phyloP scores from a whole-genome alignment of 2,888 invertebrate genomes.

The Drosophila ustulata region DNA sequence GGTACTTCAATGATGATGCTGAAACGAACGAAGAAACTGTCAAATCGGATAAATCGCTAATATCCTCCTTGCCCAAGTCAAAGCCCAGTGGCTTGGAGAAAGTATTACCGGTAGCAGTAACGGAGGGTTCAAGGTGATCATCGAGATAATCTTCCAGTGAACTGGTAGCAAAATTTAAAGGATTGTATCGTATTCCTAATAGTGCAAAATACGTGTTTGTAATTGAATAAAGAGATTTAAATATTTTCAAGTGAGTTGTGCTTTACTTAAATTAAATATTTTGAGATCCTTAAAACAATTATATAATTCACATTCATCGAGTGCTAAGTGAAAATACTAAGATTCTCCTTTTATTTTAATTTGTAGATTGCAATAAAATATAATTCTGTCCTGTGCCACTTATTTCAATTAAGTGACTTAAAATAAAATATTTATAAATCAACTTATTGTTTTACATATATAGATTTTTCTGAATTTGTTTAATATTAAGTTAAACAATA shows the following conservation, averaged over 20 bases:
- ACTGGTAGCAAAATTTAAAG: conserved; percentile 2
- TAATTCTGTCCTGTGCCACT: too few relatives aligned
- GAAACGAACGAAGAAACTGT: conserved; percentile 38
- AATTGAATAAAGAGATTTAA: conserved; percentile 13
- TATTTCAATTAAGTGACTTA: too few relatives aligned
- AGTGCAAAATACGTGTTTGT: conserved; percentile 27
- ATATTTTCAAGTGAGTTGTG: conserved; percentile 1
- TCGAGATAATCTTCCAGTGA: conserved; percentile 3
- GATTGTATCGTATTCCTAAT: conserved; percentile 22
- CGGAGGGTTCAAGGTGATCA: conserved; percentile 44
- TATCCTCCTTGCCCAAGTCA: conserved; percentile 38
- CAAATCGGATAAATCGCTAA: conserved; percentile 46
- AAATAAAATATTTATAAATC: too few relatives aligned
- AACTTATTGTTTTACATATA: too few relatives aligned
- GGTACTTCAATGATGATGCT: conserved; percentile 86
- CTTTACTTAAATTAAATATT: neutral
- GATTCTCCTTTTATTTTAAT: too few relatives aligned
- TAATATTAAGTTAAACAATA: too few relatives aligned
- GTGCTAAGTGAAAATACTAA: too few relatives aligned
- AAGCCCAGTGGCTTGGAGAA: conserved; percentile 46
- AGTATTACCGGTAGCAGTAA: conserved; percentile 55
- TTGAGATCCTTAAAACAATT: neutral
- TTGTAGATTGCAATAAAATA: too few relatives aligned
- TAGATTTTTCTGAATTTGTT: too few relatives aligned
- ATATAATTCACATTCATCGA: neutral